These are phyloP conservation scores for Drosophila setosimentum DNA, from an alignment of 2,888 invertebrate genomes.

Conservation along the genomic window DNA sequence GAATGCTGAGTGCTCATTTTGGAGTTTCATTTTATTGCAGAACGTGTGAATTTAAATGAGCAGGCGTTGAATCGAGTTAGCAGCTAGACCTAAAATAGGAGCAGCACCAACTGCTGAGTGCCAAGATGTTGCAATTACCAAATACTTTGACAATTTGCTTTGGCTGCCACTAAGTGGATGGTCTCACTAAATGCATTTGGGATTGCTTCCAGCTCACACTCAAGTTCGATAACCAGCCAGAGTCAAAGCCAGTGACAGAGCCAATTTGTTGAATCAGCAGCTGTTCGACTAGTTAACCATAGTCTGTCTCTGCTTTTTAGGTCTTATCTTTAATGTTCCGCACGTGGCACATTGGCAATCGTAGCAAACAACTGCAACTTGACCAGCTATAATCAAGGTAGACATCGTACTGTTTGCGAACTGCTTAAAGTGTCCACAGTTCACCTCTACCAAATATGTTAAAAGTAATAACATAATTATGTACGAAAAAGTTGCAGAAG, in stretches of 20 bases:
- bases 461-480: not conserved
- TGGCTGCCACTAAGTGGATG: constrained; percentile 37
- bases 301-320: not conserved
- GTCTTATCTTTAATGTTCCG: constrained; percentile 32
- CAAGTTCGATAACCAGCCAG: constrained; percentile 1
- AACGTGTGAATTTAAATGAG: constrained; percentile 59
- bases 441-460: not conserved
- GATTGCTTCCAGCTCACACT: constrained; percentile 1
- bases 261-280: constrained; percentile 54
- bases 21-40: constrained; percentile 47
- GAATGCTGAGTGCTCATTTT: constrained; percentile 46
- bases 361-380: not conserved
- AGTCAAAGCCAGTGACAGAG: constrained; percentile 23
- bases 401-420: not conserved
- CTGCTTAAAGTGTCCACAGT: not conserved
- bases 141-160: constrained; percentile 47
- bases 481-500: not conserved
- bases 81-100: not conserved
- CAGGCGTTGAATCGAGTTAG: constrained; percentile 17
- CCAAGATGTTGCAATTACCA: constrained; percentile 51
- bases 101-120: constrained; percentile 12
- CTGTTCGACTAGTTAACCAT: constrained; percentile 2
- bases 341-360: constrained; percentile 14
- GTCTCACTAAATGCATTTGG: constrained; percentile 46
- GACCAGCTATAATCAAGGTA: not conserved